phyloP scores from a whole-genome alignment of 2,113 vertebrate species.

The Anolis carolinensis region DNA sequence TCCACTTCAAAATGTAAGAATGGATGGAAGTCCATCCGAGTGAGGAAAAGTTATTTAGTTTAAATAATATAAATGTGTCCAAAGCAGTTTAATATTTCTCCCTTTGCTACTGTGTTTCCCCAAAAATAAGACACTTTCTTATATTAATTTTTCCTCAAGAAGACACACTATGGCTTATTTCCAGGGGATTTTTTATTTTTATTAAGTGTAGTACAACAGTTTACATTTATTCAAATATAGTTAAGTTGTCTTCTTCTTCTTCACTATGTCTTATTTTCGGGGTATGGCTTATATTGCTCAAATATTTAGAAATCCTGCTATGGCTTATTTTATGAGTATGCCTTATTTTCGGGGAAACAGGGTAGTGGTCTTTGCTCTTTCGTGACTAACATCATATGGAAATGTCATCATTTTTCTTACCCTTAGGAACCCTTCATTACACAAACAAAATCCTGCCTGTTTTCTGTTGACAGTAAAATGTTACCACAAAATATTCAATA shows the following conservation, averaged over 20 bases:
- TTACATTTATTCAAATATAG: too few species aligned
- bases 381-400: constrained; percentile 46
- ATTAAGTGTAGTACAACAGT: too few species aligned
- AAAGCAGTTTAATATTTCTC: constrained; percentile 35
- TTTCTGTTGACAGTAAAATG: constrained; percentile 24
- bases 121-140: too few species aligned
- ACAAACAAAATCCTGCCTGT: constrained; percentile 20
- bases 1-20: constrained; percentile 54
- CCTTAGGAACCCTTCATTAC: constrained; percentile 33
- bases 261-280: too few species aligned
- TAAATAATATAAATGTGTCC: constrained; percentile 49
- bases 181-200: too few species aligned
- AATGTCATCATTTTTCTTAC: constrained; percentile 31
- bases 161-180: too few species aligned
- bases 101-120: constrained; percentile 30
- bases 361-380: constrained; percentile 59
- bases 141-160: too few species aligned
- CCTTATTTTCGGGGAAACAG: too few species aligned
- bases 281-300: too few species aligned
- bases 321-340: too few species aligned
- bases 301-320: too few species aligned
- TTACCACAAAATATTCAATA: constrained; percentile 45
- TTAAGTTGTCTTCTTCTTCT: too few species aligned
- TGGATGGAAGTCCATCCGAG: constrained; percentile 45
- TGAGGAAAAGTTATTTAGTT: constrained; percentile 50